Base-by-base conservation (phyloP, 1,140 invertebrate species). In the Nomia melanderi region DNA sequence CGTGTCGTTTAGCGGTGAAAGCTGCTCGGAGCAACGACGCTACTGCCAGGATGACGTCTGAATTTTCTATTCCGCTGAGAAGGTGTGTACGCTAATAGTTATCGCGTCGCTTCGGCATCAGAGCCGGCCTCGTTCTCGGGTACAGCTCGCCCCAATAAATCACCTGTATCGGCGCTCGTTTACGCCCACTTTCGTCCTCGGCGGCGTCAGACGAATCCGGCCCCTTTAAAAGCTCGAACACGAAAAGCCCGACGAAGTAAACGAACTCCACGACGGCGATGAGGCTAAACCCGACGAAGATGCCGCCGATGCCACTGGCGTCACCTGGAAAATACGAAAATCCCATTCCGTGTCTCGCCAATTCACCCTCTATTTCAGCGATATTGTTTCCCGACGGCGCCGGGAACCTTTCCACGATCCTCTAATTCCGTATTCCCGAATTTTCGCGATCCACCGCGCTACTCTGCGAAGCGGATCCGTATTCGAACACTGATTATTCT, bases 221-320 rank as follows among this genome's bases (percentile, higher is more conserved):
- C 1, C 54, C 65, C 31, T 59, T 69, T 27, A 69, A 33, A 47
- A 76, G 29, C 50, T 83, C 80, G 25, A 64, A 65, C 14, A 86
- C 54, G 41, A 83, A 57, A 20, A 88, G 85, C 0, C 92, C 88
- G 69, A 92, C 90, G 79, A 94, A 94, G 73, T 94, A 94, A 25
- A 93, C 79, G 29, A 94, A 90, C 83, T 95, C 94, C 3, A 94
- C 86, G 1, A 94, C 83, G 25, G 93, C 94, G 11, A 95, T 91
- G 60, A 95, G 91, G 81, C 94, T 95, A 86, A 94, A 94, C 27
- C 94, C 94, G 17, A 94, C 92, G 44, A 94, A 93, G 69, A 94
- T 92, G 1, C 94, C 94, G 53, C 94, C 93, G 0, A 94, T 93
- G 8, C 94, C 94, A n/a, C 94, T 94, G 53, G 94, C 93, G 81